Conservation (phyloP, 2,888 invertebrate genomes). For the Nomada ferruginata region DNA sequence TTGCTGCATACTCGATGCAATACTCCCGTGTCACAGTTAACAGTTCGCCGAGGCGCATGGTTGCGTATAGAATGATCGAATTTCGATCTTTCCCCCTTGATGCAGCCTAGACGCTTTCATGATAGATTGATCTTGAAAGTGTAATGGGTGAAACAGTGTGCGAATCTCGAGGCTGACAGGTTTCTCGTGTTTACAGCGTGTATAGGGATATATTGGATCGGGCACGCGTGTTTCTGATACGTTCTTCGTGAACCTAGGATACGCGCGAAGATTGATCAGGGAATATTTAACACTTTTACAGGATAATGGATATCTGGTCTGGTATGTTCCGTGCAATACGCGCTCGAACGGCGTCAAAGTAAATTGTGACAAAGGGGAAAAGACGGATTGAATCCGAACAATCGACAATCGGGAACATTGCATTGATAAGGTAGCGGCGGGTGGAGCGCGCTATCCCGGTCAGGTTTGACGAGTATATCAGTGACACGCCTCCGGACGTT, state of each 20-base stretch:
- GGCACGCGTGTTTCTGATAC: background rate
- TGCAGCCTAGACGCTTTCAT: background rate
- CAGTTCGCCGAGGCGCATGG: constrained; percentile 4
- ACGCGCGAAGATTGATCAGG: background rate
- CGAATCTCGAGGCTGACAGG: background rate
- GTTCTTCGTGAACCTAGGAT: background rate
- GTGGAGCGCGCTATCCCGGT: constrained; percentile 8
- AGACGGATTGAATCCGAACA: background rate
- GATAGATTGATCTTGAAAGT: constrained; percentile 20
- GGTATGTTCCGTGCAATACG: background rate
- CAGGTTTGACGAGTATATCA: constrained; percentile 56
- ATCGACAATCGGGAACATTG: constrained; percentile 5
- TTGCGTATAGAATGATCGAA: background rate
- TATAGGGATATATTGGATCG: background rate
- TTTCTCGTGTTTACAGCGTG: constrained; percentile 4
- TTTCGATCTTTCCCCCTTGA: constrained; percentile 4
- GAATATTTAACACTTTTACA: no score
- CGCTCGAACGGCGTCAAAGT: background rate
- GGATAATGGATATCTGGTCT: no score
- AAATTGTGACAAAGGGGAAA: background rate
- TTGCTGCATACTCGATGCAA: background rate
- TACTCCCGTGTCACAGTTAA: constrained; percentile 4
- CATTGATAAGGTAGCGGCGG: constrained; percentile 17
- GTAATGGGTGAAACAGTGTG: background rate
- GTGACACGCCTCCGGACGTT: constrained; percentile 32